These are phyloP conservation scores for Pollenia labialis DNA, from an alignment of 2,888 invertebrate genomes.

Conservation along the genomic window DNA sequence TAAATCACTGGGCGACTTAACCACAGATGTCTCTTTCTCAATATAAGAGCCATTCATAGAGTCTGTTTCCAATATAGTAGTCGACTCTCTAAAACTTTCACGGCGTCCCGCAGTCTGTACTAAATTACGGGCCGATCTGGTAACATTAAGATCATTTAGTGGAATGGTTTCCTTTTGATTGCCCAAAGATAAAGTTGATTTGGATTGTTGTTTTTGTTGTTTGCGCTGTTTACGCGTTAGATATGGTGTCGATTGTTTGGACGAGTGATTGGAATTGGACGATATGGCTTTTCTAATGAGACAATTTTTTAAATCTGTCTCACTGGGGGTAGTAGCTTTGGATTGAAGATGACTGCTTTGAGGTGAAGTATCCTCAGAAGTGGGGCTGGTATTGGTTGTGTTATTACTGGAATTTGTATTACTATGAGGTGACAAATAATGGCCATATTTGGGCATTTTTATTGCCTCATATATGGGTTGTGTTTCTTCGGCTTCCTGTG, in stretches of 20 bases:
- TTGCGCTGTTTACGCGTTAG: slow-evolving; percentile 78
- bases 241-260: slow-evolving; percentile 77
- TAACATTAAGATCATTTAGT: slow-evolving; percentile 71
- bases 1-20: slow-evolving; percentile 87
- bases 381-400: slow-evolving; percentile 85
- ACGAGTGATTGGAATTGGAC: slow-evolving; percentile 33
- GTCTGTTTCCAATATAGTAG: slow-evolving; percentile 68
- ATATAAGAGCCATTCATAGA: slow-evolving; percentile 82
- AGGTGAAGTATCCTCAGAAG: slow-evolving; percentile 84
- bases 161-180: slow-evolving; percentile 62
- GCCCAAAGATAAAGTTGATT: slow-evolving; percentile 75
- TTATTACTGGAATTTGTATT: slow-evolving; percentile 86
- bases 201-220: slow-evolving; percentile 77
- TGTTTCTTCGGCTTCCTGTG: slow-evolving; percentile 80
- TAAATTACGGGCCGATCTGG: slow-evolving; percentile 75
- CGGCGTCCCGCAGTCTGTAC: slow-evolving; percentile 63
- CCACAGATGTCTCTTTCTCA: slow-evolving; percentile 88
- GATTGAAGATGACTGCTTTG: slow-evolving; percentile 79
- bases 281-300: slow-evolving; percentile 72
- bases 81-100: background rate
- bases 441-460: slow-evolving; percentile 83
- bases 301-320: slow-evolving; percentile 75
- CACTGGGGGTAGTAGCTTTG: slow-evolving; percentile 80
- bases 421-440: slow-evolving; percentile 85
- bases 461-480: slow-evolving; percentile 84